Evolutionary conservation across 2,888 invertebrate genomes (phyloP).

Genomic region (Drosophila rubida): DNA sequence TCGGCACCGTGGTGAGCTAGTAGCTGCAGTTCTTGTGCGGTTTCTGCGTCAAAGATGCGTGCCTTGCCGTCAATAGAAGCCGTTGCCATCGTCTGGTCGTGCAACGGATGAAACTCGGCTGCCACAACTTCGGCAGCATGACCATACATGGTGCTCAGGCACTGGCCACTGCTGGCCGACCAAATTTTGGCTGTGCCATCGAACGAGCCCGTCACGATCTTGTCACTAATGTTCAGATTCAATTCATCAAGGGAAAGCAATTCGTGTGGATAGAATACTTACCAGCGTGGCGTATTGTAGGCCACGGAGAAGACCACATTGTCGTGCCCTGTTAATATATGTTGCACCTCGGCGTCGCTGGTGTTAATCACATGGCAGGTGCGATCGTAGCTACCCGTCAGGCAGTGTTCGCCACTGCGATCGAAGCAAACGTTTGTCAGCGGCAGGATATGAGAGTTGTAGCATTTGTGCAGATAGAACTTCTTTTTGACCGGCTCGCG

Average conservation of each 20-base stretch:
- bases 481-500: slow-evolving; percentile 87
- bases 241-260: not conserved
- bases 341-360: slow-evolving; percentile 88
- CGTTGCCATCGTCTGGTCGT: slow-evolving; percentile 88
- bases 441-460: slow-evolving; percentile 89
- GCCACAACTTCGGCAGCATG: slow-evolving; percentile 91
- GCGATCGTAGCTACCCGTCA: slow-evolving; percentile 93
- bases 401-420: slow-evolving; percentile 89
- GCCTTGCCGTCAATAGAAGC: slow-evolving; percentile 92
- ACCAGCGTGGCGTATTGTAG: slow-evolving; percentile 92
- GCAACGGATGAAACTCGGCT: slow-evolving; percentile 88
- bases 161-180: slow-evolving; percentile 89
- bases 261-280: slow-evolving; percentile 61
- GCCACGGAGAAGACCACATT: slow-evolving; percentile 93
- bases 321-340: slow-evolving; percentile 90
- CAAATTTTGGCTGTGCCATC: slow-evolving; percentile 92
- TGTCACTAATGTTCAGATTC: slow-evolving; percentile 85
- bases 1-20: slow-evolving; percentile 90
- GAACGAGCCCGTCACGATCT: slow-evolving; percentile 92
- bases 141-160: slow-evolving; percentile 89
- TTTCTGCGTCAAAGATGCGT: slow-evolving; percentile 89
- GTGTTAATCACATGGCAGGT: slow-evolving; percentile 93
- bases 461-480: slow-evolving; percentile 88
- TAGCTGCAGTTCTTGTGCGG: slow-evolving; percentile 88
- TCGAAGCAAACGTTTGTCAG: slow-evolving; percentile 90